These are phyloP conservation scores for Margarornis squamiger DNA, from an alignment of 2,797 vertebrate genomes.

Conservation along the genomic window DNA sequence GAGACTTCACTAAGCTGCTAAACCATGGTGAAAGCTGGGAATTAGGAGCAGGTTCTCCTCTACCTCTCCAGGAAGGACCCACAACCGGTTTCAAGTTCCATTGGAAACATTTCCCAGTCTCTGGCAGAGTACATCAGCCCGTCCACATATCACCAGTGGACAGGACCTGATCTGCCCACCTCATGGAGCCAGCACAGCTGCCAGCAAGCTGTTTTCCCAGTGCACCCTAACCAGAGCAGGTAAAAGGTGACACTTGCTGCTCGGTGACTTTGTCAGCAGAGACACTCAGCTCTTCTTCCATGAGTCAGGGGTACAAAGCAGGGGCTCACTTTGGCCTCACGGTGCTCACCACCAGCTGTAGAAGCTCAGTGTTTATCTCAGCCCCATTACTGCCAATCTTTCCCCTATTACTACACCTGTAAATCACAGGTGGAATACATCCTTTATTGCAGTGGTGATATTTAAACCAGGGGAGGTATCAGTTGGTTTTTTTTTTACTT, in stretches of 20 bases:
- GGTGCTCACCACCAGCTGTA: background rate
- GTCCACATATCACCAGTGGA: accelerated
- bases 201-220: too few species aligned
- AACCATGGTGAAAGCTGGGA: background rate
- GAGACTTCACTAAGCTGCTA: background rate
- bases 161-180: background rate
- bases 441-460: background rate
- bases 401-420: background rate
- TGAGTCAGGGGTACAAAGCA: accelerated
- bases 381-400: background rate
- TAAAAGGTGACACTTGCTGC: accelerated
- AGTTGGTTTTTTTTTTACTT: too few species aligned
- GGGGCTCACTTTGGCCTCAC: accelerated
- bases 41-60: background rate
- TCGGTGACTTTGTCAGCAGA: background rate
- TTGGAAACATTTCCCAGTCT: background rate
- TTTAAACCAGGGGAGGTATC: background rate
- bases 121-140: background rate
- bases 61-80: background rate
- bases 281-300: background rate
- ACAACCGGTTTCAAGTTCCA: background rate
- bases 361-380: background rate
- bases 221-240: background rate
- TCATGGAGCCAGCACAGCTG: background rate
- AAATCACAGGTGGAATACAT: background rate